These are phyloP conservation scores for Daphoenositta chrysoptera DNA, from an alignment of 2,113 vertebrate species.

Conservation along the genomic window DNA sequence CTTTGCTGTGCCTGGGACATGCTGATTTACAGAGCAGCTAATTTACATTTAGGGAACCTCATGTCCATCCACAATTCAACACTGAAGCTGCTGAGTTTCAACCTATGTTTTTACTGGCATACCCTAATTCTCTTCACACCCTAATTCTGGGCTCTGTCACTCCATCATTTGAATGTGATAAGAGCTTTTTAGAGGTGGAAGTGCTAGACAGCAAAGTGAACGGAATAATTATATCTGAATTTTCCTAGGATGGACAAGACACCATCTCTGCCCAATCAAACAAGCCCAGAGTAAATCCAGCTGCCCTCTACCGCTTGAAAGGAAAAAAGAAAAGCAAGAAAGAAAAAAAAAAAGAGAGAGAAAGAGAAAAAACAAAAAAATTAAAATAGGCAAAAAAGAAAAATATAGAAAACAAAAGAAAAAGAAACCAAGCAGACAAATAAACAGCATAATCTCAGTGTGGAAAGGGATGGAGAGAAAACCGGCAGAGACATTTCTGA, in stretches of 20 bases:
- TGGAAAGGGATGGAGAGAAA: background rate
- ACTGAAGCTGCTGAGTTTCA: background rate
- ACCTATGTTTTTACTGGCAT: background rate
- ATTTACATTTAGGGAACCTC: background rate
- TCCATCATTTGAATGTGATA: background rate
- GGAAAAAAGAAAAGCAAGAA: background rate
- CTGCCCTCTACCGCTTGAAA: background rate
- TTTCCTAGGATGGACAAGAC: background rate
- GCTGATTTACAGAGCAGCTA: background rate
- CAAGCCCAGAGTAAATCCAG: background rate
- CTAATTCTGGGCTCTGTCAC: background rate
- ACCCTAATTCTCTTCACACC: background rate
- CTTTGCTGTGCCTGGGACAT: background rate
- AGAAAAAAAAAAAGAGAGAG: too few relatives aligned
- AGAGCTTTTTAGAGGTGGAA: background rate
- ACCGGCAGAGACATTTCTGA: background rate
- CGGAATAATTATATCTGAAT: background rate
- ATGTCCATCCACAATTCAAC: background rate
- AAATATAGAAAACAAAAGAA: background rate
- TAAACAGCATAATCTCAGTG: background rate
- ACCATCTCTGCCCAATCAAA: background rate
- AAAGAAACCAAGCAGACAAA: background rate
- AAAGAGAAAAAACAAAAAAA: accelerated
- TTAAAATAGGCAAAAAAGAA: background rate
- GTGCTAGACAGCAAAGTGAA: background rate